These are phyloP conservation scores for Perdita meconis DNA, from an alignment of 2,888 invertebrate species.

Conservation along the genomic window DNA sequence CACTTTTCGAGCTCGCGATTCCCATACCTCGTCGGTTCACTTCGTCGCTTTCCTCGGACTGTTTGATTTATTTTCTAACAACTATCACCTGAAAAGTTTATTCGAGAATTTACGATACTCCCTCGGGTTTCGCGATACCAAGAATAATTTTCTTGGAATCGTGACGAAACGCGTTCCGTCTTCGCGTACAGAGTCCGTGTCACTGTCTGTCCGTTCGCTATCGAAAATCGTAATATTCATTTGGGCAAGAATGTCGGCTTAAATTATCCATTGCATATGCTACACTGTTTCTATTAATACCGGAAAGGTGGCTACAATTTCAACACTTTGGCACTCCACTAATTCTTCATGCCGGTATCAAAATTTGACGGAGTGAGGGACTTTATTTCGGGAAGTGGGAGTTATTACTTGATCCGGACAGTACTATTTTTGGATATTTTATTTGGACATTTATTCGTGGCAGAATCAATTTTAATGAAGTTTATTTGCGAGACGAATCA, in stretches of 20 bases:
- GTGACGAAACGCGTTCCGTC: slow-evolving; percentile 1
- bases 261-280: slow-evolving; percentile 1
- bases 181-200: not conserved
- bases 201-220: not conserved
- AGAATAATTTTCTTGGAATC: slow-evolving; percentile 14
- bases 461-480: no score
- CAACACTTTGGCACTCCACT: slow-evolving; percentile 24
- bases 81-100: not conserved
- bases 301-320: slow-evolving; percentile 23
- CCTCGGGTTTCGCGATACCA: not conserved
- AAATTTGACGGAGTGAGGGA: slow-evolving; percentile 1
- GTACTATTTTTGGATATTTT: not conserved
- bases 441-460: no score
- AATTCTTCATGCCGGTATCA: slow-evolving; percentile 18
- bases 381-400: not conserved
- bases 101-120: not conserved
- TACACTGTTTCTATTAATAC: slow-evolving; percentile 19
- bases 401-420: not conserved
- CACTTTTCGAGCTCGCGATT: not conserved
- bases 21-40: not conserved
- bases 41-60: not conserved
- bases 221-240: not conserved
- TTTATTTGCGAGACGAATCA: no score
- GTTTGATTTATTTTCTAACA: not conserved
- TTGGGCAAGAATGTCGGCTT: slow-evolving; percentile 3